Evolutionary conservation across 2,797 vertebrate genomes (phyloP), one percentile per base, ranked within the genome.

Genomic region (Galaxias olidus): DNA sequence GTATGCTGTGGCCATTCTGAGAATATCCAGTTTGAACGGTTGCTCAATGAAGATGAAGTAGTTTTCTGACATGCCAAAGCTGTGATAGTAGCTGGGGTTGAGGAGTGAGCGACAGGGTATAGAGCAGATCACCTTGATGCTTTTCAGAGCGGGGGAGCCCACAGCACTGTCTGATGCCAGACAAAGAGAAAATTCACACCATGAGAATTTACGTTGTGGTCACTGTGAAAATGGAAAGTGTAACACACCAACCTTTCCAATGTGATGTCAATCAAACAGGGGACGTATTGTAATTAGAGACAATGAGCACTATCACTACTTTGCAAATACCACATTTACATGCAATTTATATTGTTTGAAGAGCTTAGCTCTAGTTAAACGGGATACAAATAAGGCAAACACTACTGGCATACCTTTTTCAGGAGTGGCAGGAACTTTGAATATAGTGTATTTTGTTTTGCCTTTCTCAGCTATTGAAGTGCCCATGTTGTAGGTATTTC

Each of bases 71-170:
- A 98, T 82, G 47, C 96, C 95, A 18, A 99, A 98, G 87, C 96
- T 99, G 84, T 99, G 96, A 79, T 94, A 95, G 86, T 97, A 99
- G 90, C 95, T 96, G 14, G 96, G 98, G 1, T 86, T 91, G 56
- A 98, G 91, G 60, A 97, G 87, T 0, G 93, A 93, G 51, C 73
- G 90, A 64, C 95, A 94, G 15, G 94, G 90, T 50, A 98, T 43
- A 0, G 93, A 90, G 76, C 92, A 95, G 43, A 96, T 9, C 44
- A 94, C 90, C 84, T 97, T 93, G 0, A 82, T 18, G 1, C 90
- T 90, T 78, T 94, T 95, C 84, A 96, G 76, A 2, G 75, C 84
- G 0, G 85, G 80, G 64, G 66, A 87, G 4, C 71, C 67, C 63
- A 88, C 81, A 47, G 19, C 69, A 65, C 78, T 77, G 54, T 78